A percentile compares a stretch with the other conserved stretches of the same genome.
Conservation (phyloP, 2,888 invertebrate species). For the Teleiodes luculella region DNA sequence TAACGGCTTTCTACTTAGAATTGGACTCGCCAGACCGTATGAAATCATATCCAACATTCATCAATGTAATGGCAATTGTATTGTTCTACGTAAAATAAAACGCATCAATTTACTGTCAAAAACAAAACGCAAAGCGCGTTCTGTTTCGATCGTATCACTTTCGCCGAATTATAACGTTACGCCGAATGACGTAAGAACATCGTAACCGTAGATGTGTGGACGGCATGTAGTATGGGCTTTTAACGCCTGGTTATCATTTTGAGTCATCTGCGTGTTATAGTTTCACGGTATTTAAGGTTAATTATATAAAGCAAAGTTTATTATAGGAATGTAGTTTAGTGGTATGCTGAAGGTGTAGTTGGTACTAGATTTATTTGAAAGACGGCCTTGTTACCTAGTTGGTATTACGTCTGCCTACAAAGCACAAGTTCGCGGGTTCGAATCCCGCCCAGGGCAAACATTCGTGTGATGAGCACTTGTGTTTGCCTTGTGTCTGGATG, state of each 20-base stretch:
- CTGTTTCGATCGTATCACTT: constrained; percentile 2
- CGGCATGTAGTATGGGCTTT: neutral
- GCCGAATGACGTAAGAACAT: neutral
- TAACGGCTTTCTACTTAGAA: neutral
- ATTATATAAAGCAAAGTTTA: too few relatives aligned
- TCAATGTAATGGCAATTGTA: neutral
- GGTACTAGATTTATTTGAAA: too few relatives aligned
- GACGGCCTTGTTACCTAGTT: too few relatives aligned
- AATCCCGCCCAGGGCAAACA: too few relatives aligned
- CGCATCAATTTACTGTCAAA: constrained; percentile 1
- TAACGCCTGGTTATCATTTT: neutral
- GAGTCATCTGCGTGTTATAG: neutral
- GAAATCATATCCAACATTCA: neutral
- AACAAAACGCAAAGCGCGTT: neutral
- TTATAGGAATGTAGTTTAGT: too few relatives aligned
- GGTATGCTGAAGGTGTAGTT: too few relatives aligned
- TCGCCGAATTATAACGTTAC: constrained; percentile 6
- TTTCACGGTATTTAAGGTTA: too few relatives aligned
- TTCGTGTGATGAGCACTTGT: too few relatives aligned
- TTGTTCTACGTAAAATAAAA: neutral
- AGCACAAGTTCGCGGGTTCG: too few relatives aligned
- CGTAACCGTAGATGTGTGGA: neutral
- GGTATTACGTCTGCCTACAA: too few relatives aligned
- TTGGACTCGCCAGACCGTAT: neutral
- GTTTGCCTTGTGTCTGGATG: too few relatives aligned